Percentiles rank a stretch among this genome's conserved stretches.
These are phyloP conservation scores for Crotalus helleri DNA, from an alignment of 2,113 vertebrate genomes.

Conservation along the genomic window DNA sequence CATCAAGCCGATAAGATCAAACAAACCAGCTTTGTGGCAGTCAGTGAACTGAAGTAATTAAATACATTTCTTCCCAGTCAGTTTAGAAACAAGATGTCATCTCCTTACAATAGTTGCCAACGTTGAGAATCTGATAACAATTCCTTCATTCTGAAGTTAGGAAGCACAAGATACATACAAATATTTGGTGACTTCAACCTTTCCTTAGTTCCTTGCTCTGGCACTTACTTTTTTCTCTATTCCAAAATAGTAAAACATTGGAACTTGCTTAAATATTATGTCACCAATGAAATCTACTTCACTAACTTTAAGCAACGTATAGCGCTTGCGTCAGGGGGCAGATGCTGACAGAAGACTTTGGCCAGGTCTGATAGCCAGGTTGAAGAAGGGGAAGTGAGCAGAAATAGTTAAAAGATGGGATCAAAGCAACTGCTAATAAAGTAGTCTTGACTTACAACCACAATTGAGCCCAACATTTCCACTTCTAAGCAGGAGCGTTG, in stretches of 20 bases:
- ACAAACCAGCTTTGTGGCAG: slow-evolving; percentile 29
- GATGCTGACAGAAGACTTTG: background rate
- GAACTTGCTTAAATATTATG: background rate
- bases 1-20: slow-evolving; percentile 44
- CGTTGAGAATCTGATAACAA: background rate
- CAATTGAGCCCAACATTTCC: background rate
- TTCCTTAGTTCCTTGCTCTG: background rate
- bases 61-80: slow-evolving; percentile 21
- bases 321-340: background rate
- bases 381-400: background rate
- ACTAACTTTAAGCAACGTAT: background rate
- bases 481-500: background rate
- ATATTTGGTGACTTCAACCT: background rate
- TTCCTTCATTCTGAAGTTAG: background rate
- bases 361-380: background rate
- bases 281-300: background rate
- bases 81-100: background rate
- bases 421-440: background rate
- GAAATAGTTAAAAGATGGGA: background rate
- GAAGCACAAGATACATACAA: background rate
- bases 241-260: background rate
- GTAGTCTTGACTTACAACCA: background rate
- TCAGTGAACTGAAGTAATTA: slow-evolving; percentile 38
- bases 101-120: background rate
- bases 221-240: background rate